These are phyloP conservation scores for Pogonocichla stellata DNA, from an alignment of 2,113 vertebrate genomes.

Conservation along the genomic window DNA sequence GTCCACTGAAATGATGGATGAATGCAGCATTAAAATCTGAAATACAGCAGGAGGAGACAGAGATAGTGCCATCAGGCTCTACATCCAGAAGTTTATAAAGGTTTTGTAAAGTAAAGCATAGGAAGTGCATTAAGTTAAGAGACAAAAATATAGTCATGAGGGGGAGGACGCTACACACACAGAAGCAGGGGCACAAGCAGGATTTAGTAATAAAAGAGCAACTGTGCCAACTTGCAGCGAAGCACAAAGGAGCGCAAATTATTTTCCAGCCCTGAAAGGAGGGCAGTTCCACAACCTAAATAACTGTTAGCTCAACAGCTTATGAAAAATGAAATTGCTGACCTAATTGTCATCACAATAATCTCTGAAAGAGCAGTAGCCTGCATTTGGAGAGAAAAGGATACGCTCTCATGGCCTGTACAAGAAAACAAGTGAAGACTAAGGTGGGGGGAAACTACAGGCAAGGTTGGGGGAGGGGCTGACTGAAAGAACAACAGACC, in stretches of 20 bases:
- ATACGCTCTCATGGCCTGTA: neutral
- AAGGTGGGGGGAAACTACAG: neutral
- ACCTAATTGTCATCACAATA: slow-evolving; percentile 8
- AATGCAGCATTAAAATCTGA: neutral
- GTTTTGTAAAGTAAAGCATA: neutral
- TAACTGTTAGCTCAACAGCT: neutral
- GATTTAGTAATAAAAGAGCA: slow-evolving; percentile 61
- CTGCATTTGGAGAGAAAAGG: neutral
- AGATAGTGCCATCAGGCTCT: neutral
- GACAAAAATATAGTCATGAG: neutral
- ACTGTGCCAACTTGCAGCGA: slow-evolving; percentile 42
- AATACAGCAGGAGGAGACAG: neutral
- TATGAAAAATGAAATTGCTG: neutral
- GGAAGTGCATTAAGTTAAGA: neutral
- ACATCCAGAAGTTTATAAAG: neutral
- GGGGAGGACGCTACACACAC: neutral
- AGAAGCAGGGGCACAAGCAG: neutral
- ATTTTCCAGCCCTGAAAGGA: slow-evolving; percentile 52
- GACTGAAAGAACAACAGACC: neutral
- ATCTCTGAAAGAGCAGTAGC: neutral
- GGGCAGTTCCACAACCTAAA: slow-evolving; percentile 2
- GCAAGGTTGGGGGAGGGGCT: neutral
- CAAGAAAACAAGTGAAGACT: neutral
- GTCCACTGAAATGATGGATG: neutral
- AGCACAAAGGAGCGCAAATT: slow-evolving; percentile 32